phyloP scores from a whole-genome alignment of 1,140 invertebrate genomes.

The Aleiodes sp. region DNA sequence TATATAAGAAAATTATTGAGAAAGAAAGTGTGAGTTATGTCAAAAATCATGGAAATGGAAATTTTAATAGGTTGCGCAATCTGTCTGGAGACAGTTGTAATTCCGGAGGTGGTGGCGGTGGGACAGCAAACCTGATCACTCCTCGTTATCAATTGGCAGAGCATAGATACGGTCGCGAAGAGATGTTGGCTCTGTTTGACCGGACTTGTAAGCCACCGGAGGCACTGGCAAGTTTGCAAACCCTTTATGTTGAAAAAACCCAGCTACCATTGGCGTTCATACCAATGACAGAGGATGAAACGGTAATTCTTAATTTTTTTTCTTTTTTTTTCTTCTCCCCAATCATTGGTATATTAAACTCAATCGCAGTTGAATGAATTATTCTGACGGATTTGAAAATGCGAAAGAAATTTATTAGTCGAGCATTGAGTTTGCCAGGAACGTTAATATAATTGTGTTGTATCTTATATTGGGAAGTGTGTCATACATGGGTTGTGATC shows the following conservation, averaged over 20 bases:
- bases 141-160: conserved; percentile 76
- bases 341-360: too few species aligned
- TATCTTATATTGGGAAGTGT: conserved; percentile 45
- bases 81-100: conserved; percentile 68
- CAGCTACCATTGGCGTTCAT: conserved; percentile 81
- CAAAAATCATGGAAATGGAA: neutral
- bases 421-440: neutral
- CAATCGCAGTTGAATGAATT: neutral
- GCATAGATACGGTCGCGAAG: conserved; percentile 84
- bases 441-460: conserved; percentile 22
- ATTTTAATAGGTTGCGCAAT: conserved; percentile 70
- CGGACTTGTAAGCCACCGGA: conserved; percentile 74
- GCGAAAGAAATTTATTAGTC: neutral
- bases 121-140: conserved; percentile 58
- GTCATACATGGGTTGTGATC: conserved; percentile 40
- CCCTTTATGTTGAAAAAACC: conserved; percentile 78
- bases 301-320: conserved; percentile 63
- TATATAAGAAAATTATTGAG: neutral
- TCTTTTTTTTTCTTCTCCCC: too few species aligned
- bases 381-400: neutral
- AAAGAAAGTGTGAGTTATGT: neutral
- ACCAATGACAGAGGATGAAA: conserved; percentile 83
- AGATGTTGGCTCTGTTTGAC: conserved; percentile 87
- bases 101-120: conserved; percentile 58
- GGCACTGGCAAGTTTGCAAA: conserved; percentile 71